Evolutionary conservation across 2,888 invertebrate genomes (phyloP), one percentile per base, ranked within the genome.

Genomic region (Cosmia trapezina): DNA sequence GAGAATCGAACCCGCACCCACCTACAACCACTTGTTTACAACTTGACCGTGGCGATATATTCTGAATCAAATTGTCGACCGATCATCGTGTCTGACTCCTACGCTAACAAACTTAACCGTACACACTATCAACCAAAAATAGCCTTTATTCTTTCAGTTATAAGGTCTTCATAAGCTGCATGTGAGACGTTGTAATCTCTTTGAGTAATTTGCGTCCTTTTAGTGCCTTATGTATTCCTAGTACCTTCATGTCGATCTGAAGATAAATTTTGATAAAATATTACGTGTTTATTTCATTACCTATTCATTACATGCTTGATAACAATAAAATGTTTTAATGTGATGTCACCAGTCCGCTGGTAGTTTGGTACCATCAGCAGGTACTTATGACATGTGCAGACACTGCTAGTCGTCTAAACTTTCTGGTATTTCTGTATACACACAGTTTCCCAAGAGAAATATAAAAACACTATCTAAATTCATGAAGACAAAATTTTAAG

Each of bases 61-160:
- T 95, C 87, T 88, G 90, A 91, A 93, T 94, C 93, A 93, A 95
- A 95, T 94, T 93, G 94, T 94, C 93, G 91, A 92, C 89, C 91
- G 92, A 93, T 94, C 94, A 94, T 91, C 94, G 90, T 93, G 94
- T 94, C 84, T 81, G 70, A 91, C 94, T 90, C 94, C 94, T 92
- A 95, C 95, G 93, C 93, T 81, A 69, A 84, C 87, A 87, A 87
- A 71, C 73, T 83, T 83, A 73, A 73, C 28, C 60, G 51, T 19
- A 64, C 41, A 56, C 7, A 12, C n/a, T 47, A 51, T 53, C 65
- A 79, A 47, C 4, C 70, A 4, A 92, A 88, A 85, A 76, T 83
- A 14, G 60, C 81, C 90, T 84, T 82, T 93, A 91, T 81, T 3
- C 0, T 1, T 0, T 37, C 7, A 0, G 0, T 0, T 0, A 54